Evolutionary conservation across 2,888 invertebrate genomes (phyloP).

Genomic region (Vesta saturnalis): DNA sequence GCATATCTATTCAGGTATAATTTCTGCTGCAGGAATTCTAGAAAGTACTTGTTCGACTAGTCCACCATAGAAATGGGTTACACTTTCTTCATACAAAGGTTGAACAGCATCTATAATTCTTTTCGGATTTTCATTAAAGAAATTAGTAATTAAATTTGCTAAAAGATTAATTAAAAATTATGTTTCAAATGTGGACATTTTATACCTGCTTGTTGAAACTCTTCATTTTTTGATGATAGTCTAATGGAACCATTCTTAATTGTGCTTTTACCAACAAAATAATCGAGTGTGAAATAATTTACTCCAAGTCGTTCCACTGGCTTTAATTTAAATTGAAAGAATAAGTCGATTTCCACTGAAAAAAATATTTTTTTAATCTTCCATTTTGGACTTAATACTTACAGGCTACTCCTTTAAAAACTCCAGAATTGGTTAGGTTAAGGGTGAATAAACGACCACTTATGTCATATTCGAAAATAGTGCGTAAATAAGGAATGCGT

Average conservation of each 20-base stretch:
- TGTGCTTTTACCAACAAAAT: slow-evolving; percentile 68
- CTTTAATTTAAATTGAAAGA: slow-evolving; percentile 68
- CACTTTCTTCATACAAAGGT: slow-evolving; percentile 75
- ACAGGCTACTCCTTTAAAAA: slow-evolving; percentile 67
- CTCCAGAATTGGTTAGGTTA: slow-evolving; percentile 64
- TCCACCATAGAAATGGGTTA: slow-evolving; percentile 68
- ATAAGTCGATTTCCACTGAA: slow-evolving; percentile 69
- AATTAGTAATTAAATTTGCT: slow-evolving; percentile 74
- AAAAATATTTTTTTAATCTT: too few relatives aligned
- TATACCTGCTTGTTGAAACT: slow-evolving; percentile 64
- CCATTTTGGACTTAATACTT: too few relatives aligned
- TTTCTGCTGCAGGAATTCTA: slow-evolving; percentile 69
- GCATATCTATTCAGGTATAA: too few relatives aligned
- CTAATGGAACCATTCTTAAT: slow-evolving; percentile 71
- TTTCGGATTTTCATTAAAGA: slow-evolving; percentile 76
- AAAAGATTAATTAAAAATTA: background rate
- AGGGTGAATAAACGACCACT: slow-evolving; percentile 64
- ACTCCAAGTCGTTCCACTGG: slow-evolving; percentile 68
- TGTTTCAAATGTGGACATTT: too few relatives aligned
- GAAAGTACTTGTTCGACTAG: slow-evolving; percentile 69
- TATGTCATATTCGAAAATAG: slow-evolving; percentile 66
- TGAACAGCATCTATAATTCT: slow-evolving; percentile 73
- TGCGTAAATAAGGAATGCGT: slow-evolving; percentile 61
- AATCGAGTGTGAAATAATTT: slow-evolving; percentile 70
- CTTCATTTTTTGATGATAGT: slow-evolving; percentile 66